Evolutionary conservation across 2,888 invertebrate genomes (phyloP).

Genomic region (Ephialtes manifestator): DNA sequence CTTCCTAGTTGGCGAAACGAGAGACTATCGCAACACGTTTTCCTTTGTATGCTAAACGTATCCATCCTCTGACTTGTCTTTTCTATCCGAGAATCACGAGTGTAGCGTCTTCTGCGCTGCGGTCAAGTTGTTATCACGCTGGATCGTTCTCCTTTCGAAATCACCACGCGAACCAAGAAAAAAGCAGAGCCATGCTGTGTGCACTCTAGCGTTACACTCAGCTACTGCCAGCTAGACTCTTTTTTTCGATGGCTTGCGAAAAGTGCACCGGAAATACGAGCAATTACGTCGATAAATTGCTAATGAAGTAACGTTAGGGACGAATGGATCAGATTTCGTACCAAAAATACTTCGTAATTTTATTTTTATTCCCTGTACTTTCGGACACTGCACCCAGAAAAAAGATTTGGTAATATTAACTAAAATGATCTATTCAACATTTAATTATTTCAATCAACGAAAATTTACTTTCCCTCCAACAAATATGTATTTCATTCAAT

Average conservation of each 20-base stretch:
- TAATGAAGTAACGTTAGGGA: conserved; percentile 21
- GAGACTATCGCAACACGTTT: conserved; percentile 39
- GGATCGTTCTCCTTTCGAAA: conserved; percentile 69
- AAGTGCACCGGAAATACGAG: conserved; percentile 55
- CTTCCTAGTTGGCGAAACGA: conserved; percentile 35
- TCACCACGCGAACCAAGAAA: conserved; percentile 48
- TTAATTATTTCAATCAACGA: no score
- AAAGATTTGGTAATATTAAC: no score
- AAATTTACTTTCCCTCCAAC: no score
- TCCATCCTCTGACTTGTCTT: conserved; percentile 20
- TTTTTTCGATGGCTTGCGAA: conserved; percentile 36
- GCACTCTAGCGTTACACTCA: conserved; percentile 58
- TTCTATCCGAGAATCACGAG: conserved; percentile 37
- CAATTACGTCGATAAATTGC: conserved; percentile 62
- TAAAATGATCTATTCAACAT: no score
- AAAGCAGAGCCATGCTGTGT: conserved; percentile 27
- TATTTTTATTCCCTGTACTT: background rate
- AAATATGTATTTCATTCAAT: no score
- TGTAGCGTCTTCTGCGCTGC: conserved; percentile 15
- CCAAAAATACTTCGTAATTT: background rate
- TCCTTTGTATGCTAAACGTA: conserved; percentile 66
- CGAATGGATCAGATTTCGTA: background rate
- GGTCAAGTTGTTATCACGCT: conserved; percentile 53
- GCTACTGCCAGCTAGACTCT: conserved; percentile 28
- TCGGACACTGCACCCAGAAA: no score